phyloP scores from a whole-genome alignment of 2,888 invertebrate genomes.

The Acholoe squamosa region DNA sequence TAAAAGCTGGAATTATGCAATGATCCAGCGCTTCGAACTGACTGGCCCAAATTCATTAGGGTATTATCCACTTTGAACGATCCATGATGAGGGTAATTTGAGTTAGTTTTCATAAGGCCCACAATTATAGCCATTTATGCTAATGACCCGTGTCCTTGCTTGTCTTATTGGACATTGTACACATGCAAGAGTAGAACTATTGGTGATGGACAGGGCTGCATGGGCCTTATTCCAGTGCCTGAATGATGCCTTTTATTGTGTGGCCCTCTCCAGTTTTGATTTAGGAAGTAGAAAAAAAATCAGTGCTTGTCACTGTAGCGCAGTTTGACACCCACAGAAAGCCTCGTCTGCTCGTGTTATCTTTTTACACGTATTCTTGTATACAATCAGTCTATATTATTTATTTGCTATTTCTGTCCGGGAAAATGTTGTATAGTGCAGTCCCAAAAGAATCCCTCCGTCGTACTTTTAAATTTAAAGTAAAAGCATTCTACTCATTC shows the following conservation, averaged over 20 bases:
- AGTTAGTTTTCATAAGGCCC: not conserved
- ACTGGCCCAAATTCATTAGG: conserved; percentile 39
- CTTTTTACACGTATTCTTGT: no score
- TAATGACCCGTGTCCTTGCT: conserved; percentile 27
- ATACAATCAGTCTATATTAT: no score
- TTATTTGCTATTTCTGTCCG: no score
- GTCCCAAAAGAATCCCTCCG: no score
- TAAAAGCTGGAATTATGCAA: conserved; percentile 13
- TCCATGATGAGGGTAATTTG: conserved; percentile 57
- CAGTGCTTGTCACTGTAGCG: not conserved
- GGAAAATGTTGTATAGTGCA: no score
- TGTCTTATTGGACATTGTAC: not conserved
- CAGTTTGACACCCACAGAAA: not conserved
- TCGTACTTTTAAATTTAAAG: no score
- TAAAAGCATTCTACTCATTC: no score
- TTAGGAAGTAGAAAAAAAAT: no score
- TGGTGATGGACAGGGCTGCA: not conserved
- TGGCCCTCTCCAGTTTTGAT: not conserved
- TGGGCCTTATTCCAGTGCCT: not conserved
- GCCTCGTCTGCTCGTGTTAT: not conserved
- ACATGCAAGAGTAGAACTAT: not conserved
- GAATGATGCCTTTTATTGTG: not conserved
- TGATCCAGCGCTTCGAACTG: conserved; percentile 1
- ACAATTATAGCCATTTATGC: conserved; percentile 46
- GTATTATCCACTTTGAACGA: conserved; percentile 26